Evolutionary conservation across 2,113 vertebrate species (phyloP), one percentile per base, ranked within the genome.

Genomic region (Oreamnos americanus): DNA sequence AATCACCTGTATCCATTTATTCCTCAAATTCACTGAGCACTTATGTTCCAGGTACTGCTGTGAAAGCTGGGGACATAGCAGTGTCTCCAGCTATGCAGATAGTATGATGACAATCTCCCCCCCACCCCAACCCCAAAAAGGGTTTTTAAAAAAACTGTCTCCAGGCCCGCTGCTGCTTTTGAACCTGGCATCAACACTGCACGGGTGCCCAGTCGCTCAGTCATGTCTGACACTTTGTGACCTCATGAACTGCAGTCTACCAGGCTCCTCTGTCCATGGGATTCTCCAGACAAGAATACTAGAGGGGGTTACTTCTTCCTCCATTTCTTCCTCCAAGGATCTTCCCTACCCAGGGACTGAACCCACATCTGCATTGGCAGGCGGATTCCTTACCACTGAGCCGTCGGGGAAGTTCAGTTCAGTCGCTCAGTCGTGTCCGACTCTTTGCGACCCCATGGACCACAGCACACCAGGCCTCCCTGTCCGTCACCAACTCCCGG

Each of bases 351-450:
- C 36, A 74, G 36, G 10, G 21, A 74, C 11, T 39, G 36, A 74
- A 74, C 19, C 19, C 67, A 74, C 67, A 74, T 39, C 36, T 74
- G 67, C 36, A 74, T 25, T 39, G 36, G 67, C 67, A 39, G n/a
- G 21, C 1, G 1, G 67, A 39, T 74, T 74, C 67, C 10, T 74
- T 74, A 74, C 36, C 21, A 74, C 36, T 74, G 67, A 74, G 67
- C 5, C 2, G 0, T 23, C n/a, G 6, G n/a, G n/a, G n/a, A 74
- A 23, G n/a, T 39, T 71, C 67, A 39, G 19, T 39, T 71, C n/a
- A 71, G 19, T 39, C 2, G 0, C n/a, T 71, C 67, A 71, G 1
- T 39, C 0, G 0, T 71, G 67, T 71, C 67, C 0, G 10, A 39
- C 19, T 71, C 67, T 71, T 39, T 23, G 67, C 0, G 0, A 39